These are phyloP conservation scores for Rhinichthys klamathensis DNA, from an alignment of 2,113 vertebrate genomes.

Conservation along the genomic window DNA sequence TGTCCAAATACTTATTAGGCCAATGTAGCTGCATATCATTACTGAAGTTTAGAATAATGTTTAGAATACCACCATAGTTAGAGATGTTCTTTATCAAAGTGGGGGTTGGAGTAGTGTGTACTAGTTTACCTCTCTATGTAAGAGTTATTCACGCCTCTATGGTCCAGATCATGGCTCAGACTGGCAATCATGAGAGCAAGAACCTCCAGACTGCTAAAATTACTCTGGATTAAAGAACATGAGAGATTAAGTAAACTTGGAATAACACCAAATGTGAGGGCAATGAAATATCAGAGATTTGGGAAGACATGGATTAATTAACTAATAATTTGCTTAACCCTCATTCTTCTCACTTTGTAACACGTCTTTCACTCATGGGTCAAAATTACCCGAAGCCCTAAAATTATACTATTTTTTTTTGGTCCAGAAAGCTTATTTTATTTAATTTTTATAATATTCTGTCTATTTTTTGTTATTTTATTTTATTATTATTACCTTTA, in stretches of 20 bases:
- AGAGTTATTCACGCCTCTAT: conserved; percentile 92
- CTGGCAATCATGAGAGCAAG: conserved; percentile 88
- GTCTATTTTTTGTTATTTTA: too few species aligned
- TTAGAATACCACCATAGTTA: not conserved
- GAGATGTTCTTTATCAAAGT: not conserved
- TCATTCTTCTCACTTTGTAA: too few species aligned
- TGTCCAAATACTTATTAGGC: not conserved
- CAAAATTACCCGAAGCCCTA: too few species aligned
- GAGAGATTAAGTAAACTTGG: not conserved
- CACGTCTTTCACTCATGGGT: too few species aligned
- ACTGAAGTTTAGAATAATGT: not conserved
- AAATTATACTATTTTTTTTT: too few species aligned
- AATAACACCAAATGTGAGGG: not conserved
- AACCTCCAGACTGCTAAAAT: conserved; percentile 83
- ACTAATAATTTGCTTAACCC: not conserved
- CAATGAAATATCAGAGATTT: conserved; percentile 14
- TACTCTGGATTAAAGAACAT: conserved; percentile 69
- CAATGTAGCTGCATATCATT: not conserved
- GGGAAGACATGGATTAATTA: not conserved
- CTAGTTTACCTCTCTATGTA: conserved; percentile 85
- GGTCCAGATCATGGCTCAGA: conserved; percentile 89
- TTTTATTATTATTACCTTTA: too few species aligned
- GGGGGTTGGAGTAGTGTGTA: not conserved
- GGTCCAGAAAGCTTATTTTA: too few species aligned
- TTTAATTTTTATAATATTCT: too few species aligned